phyloP scores from a whole-genome alignment of 2,797 vertebrate species.

The Gymnothorax javanicus region DNA sequence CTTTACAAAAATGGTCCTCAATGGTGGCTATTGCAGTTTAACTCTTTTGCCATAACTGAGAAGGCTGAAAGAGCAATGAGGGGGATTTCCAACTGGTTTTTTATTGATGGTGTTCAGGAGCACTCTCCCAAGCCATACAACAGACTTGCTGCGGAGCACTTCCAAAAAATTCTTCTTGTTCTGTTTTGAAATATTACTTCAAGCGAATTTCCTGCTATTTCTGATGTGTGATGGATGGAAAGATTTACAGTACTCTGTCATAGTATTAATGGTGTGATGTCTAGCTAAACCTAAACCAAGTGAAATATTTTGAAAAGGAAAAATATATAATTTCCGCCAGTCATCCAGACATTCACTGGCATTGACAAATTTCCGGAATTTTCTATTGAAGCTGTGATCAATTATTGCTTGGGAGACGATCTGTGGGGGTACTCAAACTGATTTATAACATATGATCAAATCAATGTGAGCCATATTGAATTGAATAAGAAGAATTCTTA shows the following conservation, averaged over 20 bases:
- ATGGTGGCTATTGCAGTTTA: not conserved
- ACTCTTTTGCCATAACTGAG: not conserved
- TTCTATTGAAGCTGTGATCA: not conserved
- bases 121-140: too few relatives aligned
- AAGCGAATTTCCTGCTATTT: not conserved
- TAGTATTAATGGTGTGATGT: not conserved
- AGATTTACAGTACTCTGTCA: not conserved
- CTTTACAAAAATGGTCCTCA: not conserved
- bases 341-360: not conserved
- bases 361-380: not conserved
- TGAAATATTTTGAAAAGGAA: not conserved
- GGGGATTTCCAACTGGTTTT: not conserved
- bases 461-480: conserved; percentile 2
- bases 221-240: not conserved
- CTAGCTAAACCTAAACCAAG: not conserved
- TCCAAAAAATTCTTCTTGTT: too few relatives aligned
- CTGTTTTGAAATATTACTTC: not conserved
- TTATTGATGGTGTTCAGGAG: not conserved
- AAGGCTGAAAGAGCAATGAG: not conserved
- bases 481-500: conserved; percentile 1
- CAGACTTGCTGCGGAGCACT: not conserved
- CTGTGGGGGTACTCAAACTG: not conserved
- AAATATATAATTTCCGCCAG: not conserved
- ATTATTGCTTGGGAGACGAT: not conserved
- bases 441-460: not conserved